Percentiles rank a stretch among this genome's conserved stretches.
These are phyloP conservation scores for Corythoichthys haematopterus DNA, from an alignment of 2,113 vertebrate genomes.

Conservation along the genomic window DNA sequence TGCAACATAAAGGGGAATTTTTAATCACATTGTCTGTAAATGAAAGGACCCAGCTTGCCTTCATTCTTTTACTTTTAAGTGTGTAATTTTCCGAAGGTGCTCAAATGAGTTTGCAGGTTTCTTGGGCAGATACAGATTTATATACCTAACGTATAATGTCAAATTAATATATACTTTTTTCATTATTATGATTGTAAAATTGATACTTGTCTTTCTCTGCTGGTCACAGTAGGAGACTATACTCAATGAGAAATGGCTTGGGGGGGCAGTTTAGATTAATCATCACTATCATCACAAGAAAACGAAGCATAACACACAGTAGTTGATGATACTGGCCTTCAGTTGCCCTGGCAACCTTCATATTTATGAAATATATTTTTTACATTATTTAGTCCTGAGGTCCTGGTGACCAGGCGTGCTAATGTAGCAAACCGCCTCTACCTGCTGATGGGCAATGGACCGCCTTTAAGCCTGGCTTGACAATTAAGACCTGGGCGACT, in stretches of 20 bases:
- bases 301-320: conserved; percentile 48
- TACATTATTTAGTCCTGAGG: conserved; percentile 79
- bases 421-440: conserved; percentile 78
- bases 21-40: conserved; percentile 71
- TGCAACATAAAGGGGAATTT: conserved; percentile 77
- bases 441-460: conserved; percentile 81
- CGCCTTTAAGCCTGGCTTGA: conserved; percentile 92
- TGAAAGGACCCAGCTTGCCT: conserved; percentile 65
- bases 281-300: conserved; percentile 37
- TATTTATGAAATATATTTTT: conserved; percentile 40
- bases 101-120: conserved; percentile 76
- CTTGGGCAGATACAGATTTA: conserved; percentile 70
- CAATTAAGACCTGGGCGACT: conserved; percentile 99
- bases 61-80: conserved; percentile 31
- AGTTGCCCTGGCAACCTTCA: conserved; percentile 83
- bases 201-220: conserved; percentile 56
- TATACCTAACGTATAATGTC: conserved; percentile 42
- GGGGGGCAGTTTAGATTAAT: conserved; percentile 15
- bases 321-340: conserved; percentile 65
- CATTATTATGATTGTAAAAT: not conserved
- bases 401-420: conserved; percentile 85
- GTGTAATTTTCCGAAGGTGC: conserved; percentile 48
- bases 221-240: conserved; percentile 74
- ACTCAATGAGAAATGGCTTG: conserved; percentile 54
- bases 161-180: too few relatives aligned